Evolutionary conservation across 1,140 invertebrate species (phyloP).

Genomic region (Drosophila pectinifera): DNA sequence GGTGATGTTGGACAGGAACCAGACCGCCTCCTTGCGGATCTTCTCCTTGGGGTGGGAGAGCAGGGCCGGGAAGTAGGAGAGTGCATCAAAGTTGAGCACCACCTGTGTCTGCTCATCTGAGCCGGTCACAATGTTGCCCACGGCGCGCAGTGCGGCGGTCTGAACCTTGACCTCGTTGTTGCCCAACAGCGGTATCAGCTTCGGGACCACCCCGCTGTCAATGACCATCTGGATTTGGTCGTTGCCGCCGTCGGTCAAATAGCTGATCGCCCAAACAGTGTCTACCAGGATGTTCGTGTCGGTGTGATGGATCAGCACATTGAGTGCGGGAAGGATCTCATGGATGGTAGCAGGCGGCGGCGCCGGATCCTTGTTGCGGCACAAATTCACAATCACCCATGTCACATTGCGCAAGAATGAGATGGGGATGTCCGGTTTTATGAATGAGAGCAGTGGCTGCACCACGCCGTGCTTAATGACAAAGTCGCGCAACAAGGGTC

Average conservation of each 20-base stretch:
- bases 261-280: slow-evolving; percentile 99
- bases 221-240: slow-evolving; percentile 99
- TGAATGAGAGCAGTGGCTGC: slow-evolving; percentile 94
- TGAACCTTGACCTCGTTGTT: slow-evolving; percentile 99
- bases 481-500: slow-evolving; percentile 94
- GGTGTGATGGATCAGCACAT: slow-evolving; percentile 96
- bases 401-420: slow-evolving; percentile 98
- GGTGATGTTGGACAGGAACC: slow-evolving; percentile 99
- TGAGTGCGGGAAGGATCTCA: slow-evolving; percentile 97
- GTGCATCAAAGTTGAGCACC: slow-evolving; percentile 96
- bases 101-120: slow-evolving; percentile 99
- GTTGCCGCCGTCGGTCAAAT: slow-evolving; percentile 99
- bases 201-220: slow-evolving; percentile 97
- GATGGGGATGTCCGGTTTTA: slow-evolving; percentile 96
- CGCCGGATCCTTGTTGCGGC: slow-evolving; percentile 97
- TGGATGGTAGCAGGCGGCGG: slow-evolving; percentile 94
- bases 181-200: slow-evolving; percentile 96
- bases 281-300: slow-evolving; percentile 99
- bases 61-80: slow-evolving; percentile 95
- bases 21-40: slow-evolving; percentile 97
- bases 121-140: slow-evolving; percentile 99
- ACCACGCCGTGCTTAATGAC: slow-evolving; percentile 96
- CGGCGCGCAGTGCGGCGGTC: slow-evolving; percentile 97
- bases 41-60: slow-evolving; percentile 93
- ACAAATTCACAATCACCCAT: slow-evolving; percentile 99